Evolutionary conservation across 2,113 vertebrate genomes (phyloP).

Genomic region (Toxotes chatareus): DNA sequence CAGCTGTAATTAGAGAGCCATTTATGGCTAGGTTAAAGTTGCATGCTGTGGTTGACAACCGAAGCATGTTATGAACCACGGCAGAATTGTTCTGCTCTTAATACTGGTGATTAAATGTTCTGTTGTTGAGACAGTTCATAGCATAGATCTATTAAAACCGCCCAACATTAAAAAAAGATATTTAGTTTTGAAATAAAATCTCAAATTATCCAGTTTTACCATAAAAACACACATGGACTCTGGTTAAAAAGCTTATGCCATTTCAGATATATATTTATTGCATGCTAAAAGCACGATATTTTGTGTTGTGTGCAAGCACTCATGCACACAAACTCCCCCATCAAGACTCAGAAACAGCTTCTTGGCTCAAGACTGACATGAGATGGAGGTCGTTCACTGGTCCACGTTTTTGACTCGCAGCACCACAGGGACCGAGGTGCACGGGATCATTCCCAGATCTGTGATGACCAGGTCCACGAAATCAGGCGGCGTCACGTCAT

Average conservation of each 20-base stretch:
- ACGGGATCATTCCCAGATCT: constrained; percentile 98
- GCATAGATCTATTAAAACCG: constrained; percentile 15
- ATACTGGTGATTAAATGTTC: constrained; percentile 31
- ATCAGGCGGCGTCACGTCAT: constrained; percentile 95
- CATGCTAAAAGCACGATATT: constrained; percentile 75
- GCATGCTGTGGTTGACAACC: constrained; percentile 27
- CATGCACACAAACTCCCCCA: constrained; percentile 33
- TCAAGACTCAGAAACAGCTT: constrained; percentile 6
- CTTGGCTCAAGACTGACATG: background rate
- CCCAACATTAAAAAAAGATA: background rate
- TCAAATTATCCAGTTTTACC: background rate
- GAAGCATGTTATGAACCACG: constrained; percentile 3
- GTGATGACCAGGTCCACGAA: constrained; percentile 99
- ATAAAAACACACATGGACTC: constrained; percentile 59
- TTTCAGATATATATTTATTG: constrained; percentile 83
- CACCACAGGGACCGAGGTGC: constrained; percentile 97
- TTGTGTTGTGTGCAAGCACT: constrained; percentile 48
- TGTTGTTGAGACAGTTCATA: constrained; percentile 39
- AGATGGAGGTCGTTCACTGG: constrained; percentile 78
- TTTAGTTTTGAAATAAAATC: background rate
- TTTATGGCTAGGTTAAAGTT: constrained; percentile 25
- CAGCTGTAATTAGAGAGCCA: constrained; percentile 14
- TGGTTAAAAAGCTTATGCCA: constrained; percentile 72
- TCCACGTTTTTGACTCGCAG: constrained; percentile 96
- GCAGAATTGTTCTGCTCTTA: constrained; percentile 31